A percentile compares a stretch with the other conserved stretches of the same genome.
Conservation (phyloP, 1,140 invertebrate species). For the Drosophila varians region DNA sequence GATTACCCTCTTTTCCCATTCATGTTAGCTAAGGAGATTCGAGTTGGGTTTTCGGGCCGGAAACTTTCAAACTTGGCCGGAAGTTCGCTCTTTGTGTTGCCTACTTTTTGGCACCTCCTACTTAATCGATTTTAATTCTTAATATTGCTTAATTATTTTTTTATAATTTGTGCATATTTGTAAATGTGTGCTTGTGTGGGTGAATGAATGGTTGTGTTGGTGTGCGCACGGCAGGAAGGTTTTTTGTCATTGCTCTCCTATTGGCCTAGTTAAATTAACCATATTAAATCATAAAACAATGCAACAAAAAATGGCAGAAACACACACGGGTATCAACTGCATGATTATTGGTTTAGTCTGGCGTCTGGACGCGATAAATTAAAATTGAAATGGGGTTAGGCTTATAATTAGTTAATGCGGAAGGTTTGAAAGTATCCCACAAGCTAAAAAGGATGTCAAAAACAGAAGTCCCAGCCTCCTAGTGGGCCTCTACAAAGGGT, state of each 20-base stretch:
- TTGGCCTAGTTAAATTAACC: conserved; percentile 16
- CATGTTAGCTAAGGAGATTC: conserved; percentile 1
- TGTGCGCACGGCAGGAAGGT: conserved; percentile 76
- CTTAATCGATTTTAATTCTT: not conserved
- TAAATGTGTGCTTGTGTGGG: not conserved
- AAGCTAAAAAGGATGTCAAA: conserved; percentile 1
- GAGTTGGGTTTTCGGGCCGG: not conserved
- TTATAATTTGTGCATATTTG: conserved; percentile 4
- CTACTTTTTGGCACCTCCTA: conserved; percentile 47
- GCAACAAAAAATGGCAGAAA: conserved; percentile 13
- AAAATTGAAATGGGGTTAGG: conserved; percentile 16
- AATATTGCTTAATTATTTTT: conserved; percentile 18
- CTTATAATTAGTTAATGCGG: conserved; percentile 19
- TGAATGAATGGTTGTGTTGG: conserved; percentile 6
- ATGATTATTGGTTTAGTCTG: conserved; percentile 32
- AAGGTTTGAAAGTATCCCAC: not conserved
- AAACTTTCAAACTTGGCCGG: conserved; percentile 6
- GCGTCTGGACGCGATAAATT: conserved; percentile 24
- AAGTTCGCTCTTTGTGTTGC: conserved; percentile 21
- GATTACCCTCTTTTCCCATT: conserved; percentile 8
- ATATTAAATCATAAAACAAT: conserved; percentile 27
- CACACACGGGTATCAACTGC: conserved; percentile 23
- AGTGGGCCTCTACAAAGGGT: conserved; percentile 6
- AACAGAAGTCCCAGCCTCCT: conserved; percentile 1
- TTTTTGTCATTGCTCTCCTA: not conserved